Base-by-base conservation (phyloP, 2,888 invertebrate genomes). In the Sinopyrophorus schimmeli region DNA sequence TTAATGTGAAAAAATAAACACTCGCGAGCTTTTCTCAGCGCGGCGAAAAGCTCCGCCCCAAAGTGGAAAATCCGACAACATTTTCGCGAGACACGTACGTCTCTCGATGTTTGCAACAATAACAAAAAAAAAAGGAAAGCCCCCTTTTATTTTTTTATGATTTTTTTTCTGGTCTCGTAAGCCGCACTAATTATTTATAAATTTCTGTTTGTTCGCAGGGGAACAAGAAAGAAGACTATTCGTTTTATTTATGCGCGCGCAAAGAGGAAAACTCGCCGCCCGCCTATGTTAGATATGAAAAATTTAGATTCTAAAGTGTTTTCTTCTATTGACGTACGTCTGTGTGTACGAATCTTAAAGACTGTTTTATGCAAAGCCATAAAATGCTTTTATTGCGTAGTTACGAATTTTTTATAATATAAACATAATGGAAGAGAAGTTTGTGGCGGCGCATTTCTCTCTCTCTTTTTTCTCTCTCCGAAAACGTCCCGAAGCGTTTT, bases 151-250 rank as follows among this genome's bases (percentile, higher is more conserved):
- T 24, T 24, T 24, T 24, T 3, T 24, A 4, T 4, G 9, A 24
- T n/a, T n/a, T n/a, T n/a, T n/a, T n/a, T n/a, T n/a, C n/a, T n/a
- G n/a, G n/a, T n/a, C n/a, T n/a, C n/a, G n/a, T n/a, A n/a, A n/a
- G n/a, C n/a, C n/a, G n/a, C n/a, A n/a, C n/a, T n/a, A n/a, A 1
- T 9, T 24, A 11, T 10, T 24, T 2, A 28, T 10, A 21, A 4
- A n/a, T 20, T n/a, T 3, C 21, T 21, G 21, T 4, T 34, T 34
- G 11, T 21, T 35, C 10, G 5, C 34, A 34, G 34, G 24, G 35
- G 23, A 35, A 35, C 35, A 35, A 35, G 23, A 23, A n/a, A 15
- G 20, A 20, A 34, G 20, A 23, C 15, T 24, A 23, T 24, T 18
- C 21, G 9, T 23, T 24, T 10, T 4, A 15, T 6, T 5, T 9